phyloP scores from a whole-genome alignment of 2,797 vertebrate species.

The Pipistrellus kuhlii region DNA sequence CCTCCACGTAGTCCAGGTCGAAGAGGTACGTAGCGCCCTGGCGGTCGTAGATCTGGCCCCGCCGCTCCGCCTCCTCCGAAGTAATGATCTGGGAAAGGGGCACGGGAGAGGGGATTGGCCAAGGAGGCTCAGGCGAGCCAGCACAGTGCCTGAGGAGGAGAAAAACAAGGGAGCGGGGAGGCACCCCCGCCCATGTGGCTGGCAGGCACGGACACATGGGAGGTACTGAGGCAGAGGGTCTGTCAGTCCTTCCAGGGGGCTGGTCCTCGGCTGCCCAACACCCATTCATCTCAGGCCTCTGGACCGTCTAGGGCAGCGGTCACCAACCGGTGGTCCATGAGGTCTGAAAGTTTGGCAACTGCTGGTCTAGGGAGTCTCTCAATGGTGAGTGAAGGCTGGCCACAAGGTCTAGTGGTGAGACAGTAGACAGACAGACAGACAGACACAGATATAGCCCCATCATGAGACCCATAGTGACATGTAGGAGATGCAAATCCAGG shows the following conservation, averaged over 20 bases:
- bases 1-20: conserved; percentile 91
- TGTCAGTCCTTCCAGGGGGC: background rate
- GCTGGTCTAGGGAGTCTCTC: background rate
- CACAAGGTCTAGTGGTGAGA: background rate
- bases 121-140: conserved; percentile 29
- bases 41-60: conserved; percentile 92
- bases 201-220: background rate
- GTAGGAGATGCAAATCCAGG: background rate
- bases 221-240: background rate
- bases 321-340: too few species aligned
- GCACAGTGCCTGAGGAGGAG: background rate
- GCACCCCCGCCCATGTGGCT: background rate
- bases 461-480: background rate
- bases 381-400: background rate
- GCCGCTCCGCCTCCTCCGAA: conserved; percentile 90
- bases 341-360: too few species aligned
- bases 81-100: conserved; percentile 91
- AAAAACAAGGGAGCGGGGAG: background rate
- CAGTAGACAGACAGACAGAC: background rate
- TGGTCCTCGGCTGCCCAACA: background rate
- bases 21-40: conserved; percentile 93
- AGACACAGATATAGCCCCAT: background rate
- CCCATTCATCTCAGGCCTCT: background rate
- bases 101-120: background rate
- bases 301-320: background rate